Conservation (phyloP, 2,797 vertebrate genomes). For the Pseudochirops cupreus region DNA sequence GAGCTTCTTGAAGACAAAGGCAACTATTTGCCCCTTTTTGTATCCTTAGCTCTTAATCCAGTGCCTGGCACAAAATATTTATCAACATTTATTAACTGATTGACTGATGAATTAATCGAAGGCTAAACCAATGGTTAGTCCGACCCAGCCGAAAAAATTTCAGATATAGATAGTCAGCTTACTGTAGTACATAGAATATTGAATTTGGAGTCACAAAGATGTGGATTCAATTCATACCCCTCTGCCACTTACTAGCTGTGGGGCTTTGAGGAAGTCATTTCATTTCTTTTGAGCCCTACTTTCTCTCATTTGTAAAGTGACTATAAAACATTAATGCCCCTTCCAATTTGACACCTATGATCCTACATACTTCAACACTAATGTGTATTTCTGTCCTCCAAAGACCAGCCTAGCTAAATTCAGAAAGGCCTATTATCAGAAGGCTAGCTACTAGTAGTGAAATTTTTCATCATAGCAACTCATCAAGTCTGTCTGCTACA, state of each 20-base stretch:
- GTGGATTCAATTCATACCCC: not conserved
- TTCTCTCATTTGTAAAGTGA: not conserved
- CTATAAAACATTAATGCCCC: not conserved
- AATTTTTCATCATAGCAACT: not conserved
- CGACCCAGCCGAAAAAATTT: not conserved
- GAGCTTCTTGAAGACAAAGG: not conserved
- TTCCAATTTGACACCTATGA: not conserved
- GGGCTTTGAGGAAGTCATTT: not conserved
- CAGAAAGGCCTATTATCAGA: not conserved
- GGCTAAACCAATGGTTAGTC: not conserved
- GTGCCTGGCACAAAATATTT: not conserved
- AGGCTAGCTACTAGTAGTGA: not conserved
- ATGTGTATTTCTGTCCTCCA: not conserved
- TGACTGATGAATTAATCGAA: not conserved
- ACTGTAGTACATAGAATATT: not conserved
- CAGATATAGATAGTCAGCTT: not conserved
- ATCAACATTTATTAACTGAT: too few relatives aligned
- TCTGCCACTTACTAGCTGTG: not conserved
- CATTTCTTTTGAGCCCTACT: not conserved
- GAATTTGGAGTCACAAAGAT: not conserved
- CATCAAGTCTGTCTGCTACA: not conserved
- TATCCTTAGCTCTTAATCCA: not conserved
- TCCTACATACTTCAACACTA: not conserved
- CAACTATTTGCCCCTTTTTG: not conserved
- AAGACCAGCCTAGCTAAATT: not conserved